Conservation (phyloP, 2,888 invertebrate species). For the Stenolophus ochropezus region DNA sequence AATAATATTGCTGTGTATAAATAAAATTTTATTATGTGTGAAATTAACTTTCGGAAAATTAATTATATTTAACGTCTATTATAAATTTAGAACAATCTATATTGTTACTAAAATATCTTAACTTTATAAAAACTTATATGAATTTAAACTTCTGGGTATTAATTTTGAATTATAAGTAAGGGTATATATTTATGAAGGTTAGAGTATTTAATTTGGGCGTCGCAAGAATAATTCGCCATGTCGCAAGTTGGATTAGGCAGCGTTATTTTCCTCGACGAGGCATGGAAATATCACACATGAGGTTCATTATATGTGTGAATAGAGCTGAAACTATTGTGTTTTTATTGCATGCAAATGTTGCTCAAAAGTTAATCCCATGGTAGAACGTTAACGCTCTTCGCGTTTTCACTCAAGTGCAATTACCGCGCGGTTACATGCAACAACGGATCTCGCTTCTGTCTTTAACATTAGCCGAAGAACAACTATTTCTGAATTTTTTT, state of each 20-base stretch:
- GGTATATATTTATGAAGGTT: too few species aligned
- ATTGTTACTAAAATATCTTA: too few species aligned
- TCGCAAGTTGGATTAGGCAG: neutral
- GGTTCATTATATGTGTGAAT: slow-evolving; percentile 39
- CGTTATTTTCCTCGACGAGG: neutral
- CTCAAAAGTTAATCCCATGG: slow-evolving; percentile 22
- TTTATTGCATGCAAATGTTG: slow-evolving; percentile 33
- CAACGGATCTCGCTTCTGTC: neutral
- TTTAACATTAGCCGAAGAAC: neutral
- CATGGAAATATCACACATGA: slow-evolving; percentile 15
- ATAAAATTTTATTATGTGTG: neutral
- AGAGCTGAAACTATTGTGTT: slow-evolving; percentile 29
- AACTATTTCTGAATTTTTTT: too few species aligned
- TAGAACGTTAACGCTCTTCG: slow-evolving; percentile 17
- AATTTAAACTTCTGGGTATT: too few species aligned
- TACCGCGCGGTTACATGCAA: neutral
- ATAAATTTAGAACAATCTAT: too few species aligned
- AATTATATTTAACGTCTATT: too few species aligned
- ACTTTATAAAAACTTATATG: too few species aligned
- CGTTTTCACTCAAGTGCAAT: slow-evolving; percentile 18
- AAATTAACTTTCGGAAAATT: too few species aligned
- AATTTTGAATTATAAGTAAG: neutral
- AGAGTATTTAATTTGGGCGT: too few species aligned
- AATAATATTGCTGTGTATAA: neutral
- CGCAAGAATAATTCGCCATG: neutral